Base-by-base conservation (phyloP, 2,888 invertebrate genomes). In the Parascotia fuliginaria region DNA sequence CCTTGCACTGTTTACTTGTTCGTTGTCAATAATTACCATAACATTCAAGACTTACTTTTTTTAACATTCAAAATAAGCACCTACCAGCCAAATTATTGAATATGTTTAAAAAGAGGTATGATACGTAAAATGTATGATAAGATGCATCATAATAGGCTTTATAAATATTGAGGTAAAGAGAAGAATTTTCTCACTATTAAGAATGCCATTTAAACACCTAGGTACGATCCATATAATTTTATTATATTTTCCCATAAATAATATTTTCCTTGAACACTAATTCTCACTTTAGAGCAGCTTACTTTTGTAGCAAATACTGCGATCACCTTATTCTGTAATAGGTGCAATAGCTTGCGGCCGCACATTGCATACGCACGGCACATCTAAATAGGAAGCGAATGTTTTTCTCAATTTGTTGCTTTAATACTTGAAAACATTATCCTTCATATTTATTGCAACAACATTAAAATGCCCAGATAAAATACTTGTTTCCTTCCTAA, bases 401-500 rank as follows among this genome's bases (percentile, higher is more conserved):
- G n/a, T 45, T 29, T 42, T 13, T 40, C 33, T 55, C 27, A 34
- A 14, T 47, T 51, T 38, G 28, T 11, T 33, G 16, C 11, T 55
- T 52, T 36, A 38, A 34, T 33, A 32, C 42, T 52, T 48, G 19
- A 43, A 49, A 9, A 27, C 14, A 50, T 55, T 55, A 49, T 49
- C 60, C 62, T 60, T 60, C 60, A 64, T 55, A 32, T 60, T 49
- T 47, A 55, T 47, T 47, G 45, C 49, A 55, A 45, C 15, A 31
- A 32, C 37, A 9, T 43, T n/a, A 29, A 33, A 1, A 27, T 16
- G 1, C 9, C 27, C 16, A 44, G 37, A 42, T 28, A 41, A 37
- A n/a, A n/a, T n/a, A n/a, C n/a, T n/a, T n/a, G n/a, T n/a, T 50
- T 27, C 54, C 44, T 65, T 65, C 55, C 66, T 48, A 16, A 41